Percentiles rank a stretch among this genome's conserved stretches.
Conservation (phyloP, 2,888 invertebrate genomes). For the Caenorhabditis drosophilae region DNA sequence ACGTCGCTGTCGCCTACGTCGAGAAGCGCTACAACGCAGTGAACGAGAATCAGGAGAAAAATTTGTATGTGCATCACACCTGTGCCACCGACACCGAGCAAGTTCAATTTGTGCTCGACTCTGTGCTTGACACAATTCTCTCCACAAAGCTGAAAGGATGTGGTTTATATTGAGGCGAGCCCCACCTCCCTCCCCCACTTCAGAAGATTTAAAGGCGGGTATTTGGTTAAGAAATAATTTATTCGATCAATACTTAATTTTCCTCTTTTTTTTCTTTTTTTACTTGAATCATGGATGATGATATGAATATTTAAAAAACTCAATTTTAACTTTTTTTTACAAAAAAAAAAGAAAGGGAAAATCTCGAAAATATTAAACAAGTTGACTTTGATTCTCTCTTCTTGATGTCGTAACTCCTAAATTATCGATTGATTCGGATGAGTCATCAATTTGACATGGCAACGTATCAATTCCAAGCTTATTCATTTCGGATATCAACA, state of each 20-base stretch:
- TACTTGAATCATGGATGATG: background rate
- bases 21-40: slow-evolving; percentile 56
- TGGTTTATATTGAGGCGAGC: slow-evolving; percentile 65
- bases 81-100: slow-evolving; percentile 65
- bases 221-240: too few relatives aligned
- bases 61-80: slow-evolving; percentile 61
- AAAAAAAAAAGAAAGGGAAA: slow-evolving; percentile 8
- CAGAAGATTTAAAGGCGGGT: too few relatives aligned
- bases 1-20: slow-evolving; percentile 50
- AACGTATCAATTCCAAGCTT: slow-evolving; percentile 50
- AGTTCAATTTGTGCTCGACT: slow-evolving; percentile 67
- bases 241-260: too few relatives aligned
- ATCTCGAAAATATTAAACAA: slow-evolving; percentile 9
- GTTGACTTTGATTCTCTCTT: slow-evolving; percentile 23
- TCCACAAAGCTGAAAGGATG: slow-evolving; percentile 67
- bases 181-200: too few relatives aligned
- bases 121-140: slow-evolving; percentile 66
- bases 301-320: slow-evolving; percentile 5
- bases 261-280: slow-evolving; percentile 1
- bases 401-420: too few relatives aligned
- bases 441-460: slow-evolving; percentile 37
- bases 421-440: slow-evolving; percentile 10
- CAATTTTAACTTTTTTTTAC: too few relatives aligned
- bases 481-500: slow-evolving; percentile 44
- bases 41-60: slow-evolving; percentile 62